Evolutionary conservation across 2,888 invertebrate species (phyloP).

Genomic region (Drosophila bunnanda): DNA sequence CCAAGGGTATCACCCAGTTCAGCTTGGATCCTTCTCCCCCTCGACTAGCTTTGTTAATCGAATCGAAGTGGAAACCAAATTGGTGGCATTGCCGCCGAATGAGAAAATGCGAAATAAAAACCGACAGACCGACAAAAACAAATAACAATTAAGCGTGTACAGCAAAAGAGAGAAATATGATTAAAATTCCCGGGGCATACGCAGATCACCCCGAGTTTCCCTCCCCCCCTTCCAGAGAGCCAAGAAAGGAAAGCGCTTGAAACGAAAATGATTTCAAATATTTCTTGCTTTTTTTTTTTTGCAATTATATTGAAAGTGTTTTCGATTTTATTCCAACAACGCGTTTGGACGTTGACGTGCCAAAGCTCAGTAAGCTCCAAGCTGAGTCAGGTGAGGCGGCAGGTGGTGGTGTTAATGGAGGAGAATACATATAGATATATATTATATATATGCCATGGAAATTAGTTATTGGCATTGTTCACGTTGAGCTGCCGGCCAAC

Average conservation of each 20-base stretch:
- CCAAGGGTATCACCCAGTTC: constrained; percentile 7
- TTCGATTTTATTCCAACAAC: constrained; percentile 31
- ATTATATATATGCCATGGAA: constrained; percentile 9
- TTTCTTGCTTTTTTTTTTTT: constrained; percentile 37
- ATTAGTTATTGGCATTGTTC: constrained; percentile 21
- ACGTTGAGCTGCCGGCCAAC: constrained; percentile 2
- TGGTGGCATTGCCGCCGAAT: constrained; percentile 33
- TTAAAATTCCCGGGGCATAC: constrained; percentile 63
- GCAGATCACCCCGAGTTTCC: constrained; percentile 33
- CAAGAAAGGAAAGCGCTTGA: constrained; percentile 30
- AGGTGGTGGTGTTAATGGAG: constrained; percentile 20
- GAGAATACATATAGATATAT: constrained; percentile 3
- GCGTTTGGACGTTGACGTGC: not conserved
- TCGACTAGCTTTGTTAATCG: constrained; percentile 31
- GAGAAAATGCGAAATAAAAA: constrained; percentile 20
- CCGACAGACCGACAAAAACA: constrained; percentile 33
- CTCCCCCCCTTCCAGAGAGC: not conserved
- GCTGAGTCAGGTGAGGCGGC: constrained; percentile 11
- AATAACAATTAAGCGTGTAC: constrained; percentile 58
- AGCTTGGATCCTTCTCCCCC: not conserved
- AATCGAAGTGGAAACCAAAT: constrained; percentile 68
- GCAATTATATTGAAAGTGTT: constrained; percentile 60
- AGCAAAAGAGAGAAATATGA: constrained; percentile 23
- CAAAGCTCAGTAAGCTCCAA: constrained; percentile 5
- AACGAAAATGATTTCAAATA: constrained; percentile 41